Evolutionary conservation across 2,113 vertebrate genomes (phyloP), one percentile per base, ranked within the genome.

Genomic region (Deroptyus accipitrinus): DNA sequence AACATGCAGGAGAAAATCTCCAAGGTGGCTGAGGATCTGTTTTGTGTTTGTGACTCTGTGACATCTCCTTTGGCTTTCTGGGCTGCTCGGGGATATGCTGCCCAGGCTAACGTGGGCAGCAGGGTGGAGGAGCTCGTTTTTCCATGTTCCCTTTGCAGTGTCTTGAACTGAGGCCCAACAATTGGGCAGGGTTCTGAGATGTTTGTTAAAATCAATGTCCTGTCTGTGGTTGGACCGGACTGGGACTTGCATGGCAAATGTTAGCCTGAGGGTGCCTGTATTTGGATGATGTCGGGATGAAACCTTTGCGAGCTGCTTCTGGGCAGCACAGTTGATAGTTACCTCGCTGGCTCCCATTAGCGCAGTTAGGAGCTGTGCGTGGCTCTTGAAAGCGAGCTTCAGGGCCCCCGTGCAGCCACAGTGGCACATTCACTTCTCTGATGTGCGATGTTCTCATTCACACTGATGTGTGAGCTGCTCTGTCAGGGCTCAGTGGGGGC

Each of bases 91-190:
- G 77, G 62, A 27, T 51, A 17, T 0, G 1, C 24, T 49, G 54
- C 63, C 55, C 52, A 23, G 61, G 24, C 11, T 33, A 35, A 54
- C 0, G 0, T 3, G 46, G 52, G 37, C 0, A 0, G 35, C 62
- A 41, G 51, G 52, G 44, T 48, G 66, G 69, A 35, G 67, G 55
- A 48, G 77, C 63, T 87, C 3, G 2, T 39, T 92, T 61, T 62
- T 2, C 13, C 1, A 0, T 13, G 41, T 33, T 88, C 42, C 33
- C n/a, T 63, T 54, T 49, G 70, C 4, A 10, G 46, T 46, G 72
- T 17, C 24, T 91, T 59, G 70, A 87, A 27, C 44, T 24, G 64
- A 54, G 41, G 63, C 73, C 42, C 70, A 91, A 46, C 41, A 55
- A 42, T 7, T 4, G 16, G 57, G 35, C 17, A 25, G 72, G 33